phyloP scores from a whole-genome alignment of 1,140 invertebrate species.

The Tetramorium alpestre region DNA sequence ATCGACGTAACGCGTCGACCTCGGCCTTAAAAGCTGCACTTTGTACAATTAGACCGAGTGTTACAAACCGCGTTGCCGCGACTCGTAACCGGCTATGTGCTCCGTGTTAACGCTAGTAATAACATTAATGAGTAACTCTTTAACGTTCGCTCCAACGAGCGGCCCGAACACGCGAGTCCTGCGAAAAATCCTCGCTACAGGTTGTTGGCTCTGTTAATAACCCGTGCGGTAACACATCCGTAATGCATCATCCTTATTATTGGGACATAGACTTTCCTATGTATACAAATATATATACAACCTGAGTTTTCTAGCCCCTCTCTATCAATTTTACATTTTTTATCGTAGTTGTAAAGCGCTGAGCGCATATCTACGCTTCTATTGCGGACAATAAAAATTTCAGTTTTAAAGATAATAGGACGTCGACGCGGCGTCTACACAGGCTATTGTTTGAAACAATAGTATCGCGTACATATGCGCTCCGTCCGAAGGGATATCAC shows the following conservation, averaged over 20 bases:
- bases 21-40: conserved; percentile 44
- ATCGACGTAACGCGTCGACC: conserved; percentile 15
- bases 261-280: not conserved
- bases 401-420: conserved; percentile 41
- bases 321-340: conserved; percentile 41
- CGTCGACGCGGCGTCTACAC: not conserved
- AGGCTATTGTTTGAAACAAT: conserved; percentile 52
- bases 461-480: conserved; percentile 48
- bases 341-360: conserved; percentile 32
- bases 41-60: conserved; percentile 40
- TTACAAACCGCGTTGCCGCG: conserved; percentile 36
- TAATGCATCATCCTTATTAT: conserved; percentile 27
- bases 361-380: conserved; percentile 51
- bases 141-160: conserved; percentile 29
- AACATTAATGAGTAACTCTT: conserved; percentile 56
- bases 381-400: conserved; percentile 56
- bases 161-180: conserved; percentile 43
- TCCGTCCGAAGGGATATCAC: conserved; percentile 39
- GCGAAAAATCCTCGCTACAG: conserved; percentile 51
- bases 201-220: conserved; percentile 48
- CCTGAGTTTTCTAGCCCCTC: conserved; percentile 13
- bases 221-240: conserved; percentile 2
- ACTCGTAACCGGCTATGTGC: conserved; percentile 25
- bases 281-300: not conserved
- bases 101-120: conserved; percentile 59